These are phyloP conservation scores for Taenaris catops DNA, from an alignment of 2,888 invertebrate genomes.

Conservation along the genomic window DNA sequence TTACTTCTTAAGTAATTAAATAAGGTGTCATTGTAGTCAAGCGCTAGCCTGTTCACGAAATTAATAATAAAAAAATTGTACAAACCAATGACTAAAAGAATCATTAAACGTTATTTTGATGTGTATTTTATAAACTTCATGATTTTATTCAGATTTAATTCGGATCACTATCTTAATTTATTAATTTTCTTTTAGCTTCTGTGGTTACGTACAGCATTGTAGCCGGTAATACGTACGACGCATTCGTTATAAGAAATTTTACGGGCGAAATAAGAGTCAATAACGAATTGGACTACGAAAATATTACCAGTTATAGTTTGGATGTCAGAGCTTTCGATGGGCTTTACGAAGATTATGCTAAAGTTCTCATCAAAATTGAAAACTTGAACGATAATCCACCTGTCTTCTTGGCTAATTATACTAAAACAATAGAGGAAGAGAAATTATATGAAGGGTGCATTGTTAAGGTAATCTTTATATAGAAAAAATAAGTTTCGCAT, in stretches of 20 bases:
- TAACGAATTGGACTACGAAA: conserved; percentile 89
- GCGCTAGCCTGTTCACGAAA: too few species aligned
- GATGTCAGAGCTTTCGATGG: conserved; percentile 92
- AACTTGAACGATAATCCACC: conserved; percentile 97
- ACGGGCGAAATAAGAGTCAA: conserved; percentile 93
- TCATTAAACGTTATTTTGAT: too few species aligned
- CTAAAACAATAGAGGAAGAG: conserved; percentile 88
- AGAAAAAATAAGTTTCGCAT: too few species aligned
- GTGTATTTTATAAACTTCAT: too few species aligned
- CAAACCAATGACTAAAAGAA: too few species aligned
- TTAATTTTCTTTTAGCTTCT: conserved; percentile 78
- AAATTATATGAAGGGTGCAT: conserved; percentile 84
- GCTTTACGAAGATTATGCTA: conserved; percentile 88
- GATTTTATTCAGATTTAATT: too few species aligned
- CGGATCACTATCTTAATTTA: too few species aligned
- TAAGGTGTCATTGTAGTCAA: too few species aligned
- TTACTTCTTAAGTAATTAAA: too few species aligned
- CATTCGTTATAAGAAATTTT: conserved; percentile 90
- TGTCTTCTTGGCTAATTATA: conserved; percentile 86
- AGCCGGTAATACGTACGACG: conserved; percentile 91
- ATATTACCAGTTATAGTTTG: conserved; percentile 90
- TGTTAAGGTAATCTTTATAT: conserved; percentile 80
- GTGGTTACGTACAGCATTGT: conserved; percentile 93
- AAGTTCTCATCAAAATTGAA: conserved; percentile 90
- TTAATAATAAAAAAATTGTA: too few species aligned